Conservation (phyloP, 2,113 vertebrate genomes). For the Silurus meridionalis region DNA sequence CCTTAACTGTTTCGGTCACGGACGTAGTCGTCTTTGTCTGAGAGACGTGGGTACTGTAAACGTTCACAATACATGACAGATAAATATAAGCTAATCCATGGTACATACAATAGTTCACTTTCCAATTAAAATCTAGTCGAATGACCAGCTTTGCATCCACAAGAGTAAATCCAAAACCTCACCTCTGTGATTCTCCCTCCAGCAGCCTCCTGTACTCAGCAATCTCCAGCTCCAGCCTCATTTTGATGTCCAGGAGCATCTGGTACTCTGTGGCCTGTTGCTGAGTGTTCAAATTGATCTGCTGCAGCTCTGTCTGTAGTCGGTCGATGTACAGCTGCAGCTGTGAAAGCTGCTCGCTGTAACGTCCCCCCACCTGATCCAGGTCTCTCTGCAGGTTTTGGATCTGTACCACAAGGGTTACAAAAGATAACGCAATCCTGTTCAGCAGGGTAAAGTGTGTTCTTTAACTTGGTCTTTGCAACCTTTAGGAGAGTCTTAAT, state of each 20-base stretch:
- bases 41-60: neutral
- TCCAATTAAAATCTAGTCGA: neutral
- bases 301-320: slow-evolving; percentile 62
- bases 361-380: slow-evolving; percentile 47
- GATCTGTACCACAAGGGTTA: slow-evolving; percentile 54
- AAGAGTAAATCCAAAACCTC: neutral
- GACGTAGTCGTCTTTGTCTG: neutral
- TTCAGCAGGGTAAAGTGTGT: neutral
- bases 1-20: neutral
- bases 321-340: slow-evolving; percentile 57
- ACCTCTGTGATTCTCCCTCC: slow-evolving; percentile 54
- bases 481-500: neutral
- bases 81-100: neutral
- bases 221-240: slow-evolving; percentile 73
- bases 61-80: neutral
- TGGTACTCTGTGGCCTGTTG: slow-evolving; percentile 61
- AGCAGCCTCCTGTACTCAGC: slow-evolving; percentile 72
- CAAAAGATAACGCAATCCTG: neutral
- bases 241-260: slow-evolving; percentile 70
- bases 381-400: slow-evolving; percentile 51
- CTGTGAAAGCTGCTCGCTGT: slow-evolving; percentile 51
- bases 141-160: neutral
- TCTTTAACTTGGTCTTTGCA: neutral
- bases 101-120: neutral
- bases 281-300: slow-evolving; percentile 48